Evolutionary conservation across 2,113 vertebrate genomes (phyloP).

Genomic region (Antigone vipio): DNA sequence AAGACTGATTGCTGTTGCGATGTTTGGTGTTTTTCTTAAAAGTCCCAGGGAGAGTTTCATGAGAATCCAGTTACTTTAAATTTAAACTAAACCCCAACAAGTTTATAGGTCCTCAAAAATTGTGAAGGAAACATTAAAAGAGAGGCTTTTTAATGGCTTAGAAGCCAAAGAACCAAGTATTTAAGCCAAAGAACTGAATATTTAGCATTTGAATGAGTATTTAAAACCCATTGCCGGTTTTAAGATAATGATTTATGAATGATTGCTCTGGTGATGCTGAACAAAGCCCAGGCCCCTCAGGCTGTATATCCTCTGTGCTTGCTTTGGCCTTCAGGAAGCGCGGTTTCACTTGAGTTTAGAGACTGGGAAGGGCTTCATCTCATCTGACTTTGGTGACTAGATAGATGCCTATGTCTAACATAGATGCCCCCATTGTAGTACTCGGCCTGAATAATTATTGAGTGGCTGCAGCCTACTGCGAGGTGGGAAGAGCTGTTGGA

Average conservation of each 20-base stretch:
- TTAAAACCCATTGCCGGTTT: neutral
- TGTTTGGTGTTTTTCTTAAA: conserved; percentile 47
- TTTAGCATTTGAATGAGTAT: neutral
- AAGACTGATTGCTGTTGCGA: neutral
- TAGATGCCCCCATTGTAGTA: neutral
- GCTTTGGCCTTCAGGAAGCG: neutral
- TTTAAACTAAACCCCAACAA: conserved; percentile 10
- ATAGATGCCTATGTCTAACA: neutral
- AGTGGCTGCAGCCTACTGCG: neutral
- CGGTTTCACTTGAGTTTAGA: neutral
- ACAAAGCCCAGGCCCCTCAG: neutral
- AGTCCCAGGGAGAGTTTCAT: conserved; percentile 49
- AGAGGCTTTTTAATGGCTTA: neutral
- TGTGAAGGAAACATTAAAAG: neutral
- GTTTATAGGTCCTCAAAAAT: conserved; percentile 42
- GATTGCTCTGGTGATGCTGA: neutral
- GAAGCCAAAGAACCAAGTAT: neutral
- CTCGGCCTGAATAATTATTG: neutral
- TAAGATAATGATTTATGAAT: neutral
- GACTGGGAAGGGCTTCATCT: neutral
- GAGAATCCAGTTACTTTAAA: conserved; percentile 41
- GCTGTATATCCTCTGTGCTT: neutral
- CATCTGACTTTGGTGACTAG: neutral
- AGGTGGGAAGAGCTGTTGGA: neutral
- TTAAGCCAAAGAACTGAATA: neutral